A percentile compares a stretch with the other conserved stretches of the same genome.
phyloP scores from a whole-genome alignment of 2,797 vertebrate species.

The Crocidura indochinensis region DNA sequence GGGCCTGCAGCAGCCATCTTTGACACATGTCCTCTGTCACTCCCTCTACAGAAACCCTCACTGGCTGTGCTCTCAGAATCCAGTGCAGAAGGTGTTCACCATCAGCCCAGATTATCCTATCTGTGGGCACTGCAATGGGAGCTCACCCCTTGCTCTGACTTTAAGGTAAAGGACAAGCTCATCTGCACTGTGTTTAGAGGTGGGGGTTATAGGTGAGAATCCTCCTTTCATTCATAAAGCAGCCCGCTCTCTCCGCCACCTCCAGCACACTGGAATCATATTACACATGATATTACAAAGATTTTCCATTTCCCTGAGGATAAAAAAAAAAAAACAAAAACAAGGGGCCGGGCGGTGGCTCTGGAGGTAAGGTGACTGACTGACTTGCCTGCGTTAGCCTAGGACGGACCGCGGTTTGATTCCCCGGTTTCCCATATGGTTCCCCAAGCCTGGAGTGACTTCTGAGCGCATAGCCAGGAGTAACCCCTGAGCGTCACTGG shows the following conservation, averaged over 20 bases:
- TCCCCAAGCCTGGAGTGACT: too few species aligned
- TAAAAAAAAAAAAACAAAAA: background rate
- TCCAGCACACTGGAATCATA: background rate
- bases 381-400: too few species aligned
- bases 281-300: background rate
- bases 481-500: too few species aligned
- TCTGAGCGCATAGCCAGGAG: too few species aligned
- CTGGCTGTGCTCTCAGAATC: background rate
- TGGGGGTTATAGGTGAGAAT: conserved; percentile 27
- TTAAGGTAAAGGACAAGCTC: background rate
- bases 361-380: too few species aligned
- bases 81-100: background rate
- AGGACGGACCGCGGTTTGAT: too few species aligned
- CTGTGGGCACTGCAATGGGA: background rate
- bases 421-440: too few species aligned
- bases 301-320: background rate
- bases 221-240: conserved; percentile 1
- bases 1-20: background rate
- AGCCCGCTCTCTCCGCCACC: background rate
- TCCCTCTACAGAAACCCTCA: background rate
- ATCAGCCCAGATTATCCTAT: background rate
- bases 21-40: background rate
- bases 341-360: too few species aligned
- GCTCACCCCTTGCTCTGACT: background rate
- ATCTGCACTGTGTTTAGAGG: conserved; percentile 34